These are phyloP conservation scores for Clarias platycephalus DNA, from an alignment of 2,797 vertebrate species.

Conservation along the genomic window DNA sequence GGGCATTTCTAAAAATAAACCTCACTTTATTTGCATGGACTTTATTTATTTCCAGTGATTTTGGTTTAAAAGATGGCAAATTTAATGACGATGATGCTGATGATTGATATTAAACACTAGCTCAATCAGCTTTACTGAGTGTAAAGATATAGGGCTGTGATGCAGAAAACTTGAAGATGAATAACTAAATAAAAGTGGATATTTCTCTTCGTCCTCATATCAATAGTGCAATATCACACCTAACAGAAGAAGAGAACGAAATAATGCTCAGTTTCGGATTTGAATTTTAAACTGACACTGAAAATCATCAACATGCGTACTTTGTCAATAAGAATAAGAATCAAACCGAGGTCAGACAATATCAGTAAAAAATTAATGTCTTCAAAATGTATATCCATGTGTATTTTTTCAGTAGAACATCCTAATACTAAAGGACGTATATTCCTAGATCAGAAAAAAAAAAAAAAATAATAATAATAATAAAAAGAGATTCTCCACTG, in stretches of 20 bases:
- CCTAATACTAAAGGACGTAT: neutral
- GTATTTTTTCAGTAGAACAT: neutral
- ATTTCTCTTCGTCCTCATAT: neutral
- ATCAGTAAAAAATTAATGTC: neutral
- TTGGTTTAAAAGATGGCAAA: neutral
- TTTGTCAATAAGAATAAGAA: neutral
- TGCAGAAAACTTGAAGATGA: neutral
- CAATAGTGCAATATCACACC: neutral
- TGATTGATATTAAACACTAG: neutral
- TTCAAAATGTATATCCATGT: too few relatives aligned
- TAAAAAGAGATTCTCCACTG: neutral
- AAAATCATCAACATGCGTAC: neutral
- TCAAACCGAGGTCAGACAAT: neutral
- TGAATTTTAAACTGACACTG: neutral
- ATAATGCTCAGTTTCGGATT: neutral
- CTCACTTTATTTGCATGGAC: neutral
- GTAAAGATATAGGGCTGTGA: neutral
- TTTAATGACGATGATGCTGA: neutral
- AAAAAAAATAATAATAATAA: too few relatives aligned
- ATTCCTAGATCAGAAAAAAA: neutral
- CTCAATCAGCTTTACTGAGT: neutral
- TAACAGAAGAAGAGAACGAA: neutral
- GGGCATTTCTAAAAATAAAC: neutral
- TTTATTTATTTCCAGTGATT: neutral
- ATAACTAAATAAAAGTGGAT: neutral